Base-by-base conservation (phyloP, 2,113 vertebrate species). In the Dipodomys stephensi region DNA sequence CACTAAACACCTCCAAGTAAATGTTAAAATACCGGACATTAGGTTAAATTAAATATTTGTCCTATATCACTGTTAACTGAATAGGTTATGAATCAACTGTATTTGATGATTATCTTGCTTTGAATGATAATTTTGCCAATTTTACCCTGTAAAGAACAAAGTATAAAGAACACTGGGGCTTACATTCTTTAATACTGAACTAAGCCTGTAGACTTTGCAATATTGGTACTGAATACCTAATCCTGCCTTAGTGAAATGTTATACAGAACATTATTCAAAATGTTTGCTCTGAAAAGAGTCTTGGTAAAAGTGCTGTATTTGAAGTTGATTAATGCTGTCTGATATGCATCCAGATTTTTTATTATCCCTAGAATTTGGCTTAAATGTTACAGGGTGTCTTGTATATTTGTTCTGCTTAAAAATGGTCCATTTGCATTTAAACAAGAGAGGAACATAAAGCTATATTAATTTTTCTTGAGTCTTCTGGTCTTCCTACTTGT, bases 101-200 rank as follows among this genome's bases (percentile, higher is more conserved):
- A 46, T 94, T 95, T 96, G 84, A 79, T 65, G 85, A 96, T 90
- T 96, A 71, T 46, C 85, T 79, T 93, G 73, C 89, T 94, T 80
- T 71, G 78, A 92, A 96, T 90, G 93, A 87, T 93, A 91, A 90
- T 73, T 95, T 94, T 94, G 64, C 76, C 88, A 93, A 94, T 86
- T 95, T 74, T 39, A 93, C 23, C 23, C 85, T 64, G 28, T 85
- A 94, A 93, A 95, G 91, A 96, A 87, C 73, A 95, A 79, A 96
- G 86, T 93, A 68, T 87, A 97, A 94, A 95, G 96, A 95, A 96
- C 95, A 96, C 2, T 65, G 64, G 93, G 79, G 64, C 35, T 97
- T 95, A 95, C 92, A 95, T 87, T 92, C 74, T 90, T 89, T 87
- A 94, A 88, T 74, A 30, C 80, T 81, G 78, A 96, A 83, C 46